phyloP scores from a whole-genome alignment of 2,113 vertebrate genomes.

The Proteles cristata region DNA sequence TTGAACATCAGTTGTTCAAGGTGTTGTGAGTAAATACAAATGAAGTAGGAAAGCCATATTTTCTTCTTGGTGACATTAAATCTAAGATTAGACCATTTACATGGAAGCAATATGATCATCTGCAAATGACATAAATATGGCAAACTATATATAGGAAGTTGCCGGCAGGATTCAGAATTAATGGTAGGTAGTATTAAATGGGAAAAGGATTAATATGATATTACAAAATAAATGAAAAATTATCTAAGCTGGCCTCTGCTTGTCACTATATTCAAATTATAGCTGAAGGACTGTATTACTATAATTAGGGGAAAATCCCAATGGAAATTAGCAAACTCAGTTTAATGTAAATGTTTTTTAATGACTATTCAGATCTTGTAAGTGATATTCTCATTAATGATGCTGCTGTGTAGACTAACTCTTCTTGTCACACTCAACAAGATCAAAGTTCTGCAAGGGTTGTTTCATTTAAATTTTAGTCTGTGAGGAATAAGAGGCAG shows the following conservation, averaged over 20 bases:
- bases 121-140: background rate
- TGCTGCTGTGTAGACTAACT: constrained; percentile 64
- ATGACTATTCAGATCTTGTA: constrained; percentile 64
- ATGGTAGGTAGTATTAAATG: constrained; percentile 48
- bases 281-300: constrained; percentile 56
- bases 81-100: background rate
- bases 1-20: background rate
- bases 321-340: constrained; percentile 62
- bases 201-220: constrained; percentile 54
- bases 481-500: constrained; percentile 57
- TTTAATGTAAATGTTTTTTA: constrained; percentile 72
- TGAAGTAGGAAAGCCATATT: background rate
- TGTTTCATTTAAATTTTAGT: constrained; percentile 70
- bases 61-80: constrained; percentile 6
- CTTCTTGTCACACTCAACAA: constrained; percentile 74
- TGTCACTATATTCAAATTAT: constrained; percentile 57
- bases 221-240: constrained; percentile 70
- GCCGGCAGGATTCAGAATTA: constrained; percentile 47
- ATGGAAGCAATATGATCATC: background rate
- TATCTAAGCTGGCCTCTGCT: constrained; percentile 37
- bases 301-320: constrained; percentile 69
- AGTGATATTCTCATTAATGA: constrained; percentile 70
- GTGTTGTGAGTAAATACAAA: background rate
- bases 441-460: constrained; percentile 74
- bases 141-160: background rate